Base-by-base conservation (phyloP, 2,888 invertebrate species). In the Rhingia campestris region DNA sequence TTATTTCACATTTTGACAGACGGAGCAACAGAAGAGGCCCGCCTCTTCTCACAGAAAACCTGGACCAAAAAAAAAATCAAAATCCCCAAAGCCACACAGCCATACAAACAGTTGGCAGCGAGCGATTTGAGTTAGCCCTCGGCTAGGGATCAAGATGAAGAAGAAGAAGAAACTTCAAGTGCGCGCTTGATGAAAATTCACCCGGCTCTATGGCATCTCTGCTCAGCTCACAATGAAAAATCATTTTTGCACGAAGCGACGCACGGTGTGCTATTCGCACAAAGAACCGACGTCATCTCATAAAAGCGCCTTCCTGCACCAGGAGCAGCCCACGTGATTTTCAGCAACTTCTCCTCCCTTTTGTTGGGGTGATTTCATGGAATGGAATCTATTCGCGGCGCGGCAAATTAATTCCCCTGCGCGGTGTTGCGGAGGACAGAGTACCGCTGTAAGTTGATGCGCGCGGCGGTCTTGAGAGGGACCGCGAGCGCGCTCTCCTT, bases 1-100 rank as follows among this genome's bases (percentile, higher is more conserved):
- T 76, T 70, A 72, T 66, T 76, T 81, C 39, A 53, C 39, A 76
- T 72, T 81, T 77, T 77, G 81, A 81, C 81, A 77, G 81, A 81
- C 76, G 66, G 41, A 66, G 76, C 54, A 75, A 76, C 54, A 66
- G 58, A 81, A 49, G 49, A 39, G 61, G 47, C 41, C 66, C 72
- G 43, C 81, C 81, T 77, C 66, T 72, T 66, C 47, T 61, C 49
- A 64, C 41, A 75, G 53, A n/a, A 22, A 22, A 12, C 14, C 7
- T 9, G 30, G 30, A 49, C 14, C 22, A 6, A 49, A 32, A 49
- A 64, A 39, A 49, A 33, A 56, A 43, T 73, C 33, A 33, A 30
- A 61, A 53, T 73, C 53, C 63, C 39, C 56, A 39, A 14, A 12
- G n/a, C 5, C 53, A 59, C 6, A n/a, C 12, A n/a, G 43, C 2